phyloP scores from a whole-genome alignment of 2,113 vertebrate genomes.

The Corydoras maculifer region DNA sequence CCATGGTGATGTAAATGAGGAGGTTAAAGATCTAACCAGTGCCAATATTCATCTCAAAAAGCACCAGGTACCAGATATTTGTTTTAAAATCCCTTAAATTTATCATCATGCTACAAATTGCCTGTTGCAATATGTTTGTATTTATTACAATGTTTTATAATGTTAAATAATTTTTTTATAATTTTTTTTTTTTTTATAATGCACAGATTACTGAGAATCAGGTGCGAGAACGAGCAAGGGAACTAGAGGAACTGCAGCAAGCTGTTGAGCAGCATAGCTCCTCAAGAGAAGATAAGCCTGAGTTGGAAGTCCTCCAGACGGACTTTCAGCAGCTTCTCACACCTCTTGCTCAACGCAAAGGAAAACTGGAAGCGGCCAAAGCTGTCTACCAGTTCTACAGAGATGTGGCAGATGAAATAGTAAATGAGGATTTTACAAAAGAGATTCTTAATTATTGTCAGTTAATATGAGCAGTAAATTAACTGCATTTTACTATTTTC shows the following conservation, averaged over 20 bases:
- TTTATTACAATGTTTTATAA: too few species aligned
- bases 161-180: neutral
- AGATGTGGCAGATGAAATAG: constrained; percentile 87
- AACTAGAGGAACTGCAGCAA: constrained; percentile 78
- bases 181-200: neutral
- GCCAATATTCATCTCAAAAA: constrained; percentile 88
- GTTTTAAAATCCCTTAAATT: neutral
- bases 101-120: too few species aligned
- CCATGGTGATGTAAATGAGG: constrained; percentile 72
- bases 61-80: constrained; percentile 63
- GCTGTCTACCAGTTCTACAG: constrained; percentile 80
- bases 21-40: constrained; percentile 80
- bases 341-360: constrained; percentile 72
- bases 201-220: constrained; percentile 85
- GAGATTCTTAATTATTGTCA: too few species aligned
- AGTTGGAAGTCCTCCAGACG: constrained; percentile 65
- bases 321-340: constrained; percentile 77
- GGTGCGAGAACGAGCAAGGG: constrained; percentile 72
- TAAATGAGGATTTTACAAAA: constrained; percentile 49
- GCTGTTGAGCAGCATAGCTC: constrained; percentile 60
- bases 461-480: too few species aligned
- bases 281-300: constrained; percentile 57
- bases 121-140: too few species aligned
- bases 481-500: too few species aligned
- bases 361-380: constrained; percentile 75